Base-by-base conservation (phyloP, 1,140 invertebrate species). In the Eupeodes corollae region DNA sequence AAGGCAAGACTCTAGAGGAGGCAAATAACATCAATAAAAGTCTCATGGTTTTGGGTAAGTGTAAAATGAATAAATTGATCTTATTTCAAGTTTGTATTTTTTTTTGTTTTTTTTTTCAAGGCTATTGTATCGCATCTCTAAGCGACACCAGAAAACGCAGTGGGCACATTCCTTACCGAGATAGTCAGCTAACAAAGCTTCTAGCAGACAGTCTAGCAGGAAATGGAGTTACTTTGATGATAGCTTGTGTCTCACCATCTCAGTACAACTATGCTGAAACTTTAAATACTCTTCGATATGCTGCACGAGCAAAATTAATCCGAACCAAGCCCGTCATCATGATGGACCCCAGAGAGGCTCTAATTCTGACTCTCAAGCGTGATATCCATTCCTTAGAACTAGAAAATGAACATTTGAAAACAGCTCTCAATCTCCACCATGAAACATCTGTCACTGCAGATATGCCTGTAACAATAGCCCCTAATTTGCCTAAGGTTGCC, bases 1-100 rank as follows among this genome's bases (percentile, higher is more conserved):
- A 87, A 56, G 88, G 88, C 2, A 91, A 91, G 63, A 91, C 87
- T 0, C 69, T 92, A 44, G 86, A 91, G 61, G 92, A 96, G 68
- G 91, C 91, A 0, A 94, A 94, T 61, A 94, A 92, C 63, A 97
- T 96, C 50, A 97, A 97, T 64, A 89, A 96, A 57, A 97, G 92
- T 56, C 73, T 92, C 0, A 94, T 97, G 79, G 95, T 97, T 2
- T 72, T 98, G 51, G 87, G 85, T 86, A 68, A 74, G 64, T 57
- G 8, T 42, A n/a, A n/a, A n/a, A n/a, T n/a, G n/a, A n/a, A n/a
- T n/a, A n/a, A n/a, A n/a, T n/a, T n/a, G n/a, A n/a, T n/a, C n/a
- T n/a, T n/a, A n/a, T n/a, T n/a, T n/a, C n/a, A n/a, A n/a, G n/a
- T n/a, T n/a, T n/a, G n/a, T n/a, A n/a, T n/a, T n/a, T n/a, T n/a